A percentile compares a stretch with the other conserved stretches of the same genome.
phyloP scores from a whole-genome alignment of 92 coral and sea anemone species.

The Pocillopora grandis region DNA sequence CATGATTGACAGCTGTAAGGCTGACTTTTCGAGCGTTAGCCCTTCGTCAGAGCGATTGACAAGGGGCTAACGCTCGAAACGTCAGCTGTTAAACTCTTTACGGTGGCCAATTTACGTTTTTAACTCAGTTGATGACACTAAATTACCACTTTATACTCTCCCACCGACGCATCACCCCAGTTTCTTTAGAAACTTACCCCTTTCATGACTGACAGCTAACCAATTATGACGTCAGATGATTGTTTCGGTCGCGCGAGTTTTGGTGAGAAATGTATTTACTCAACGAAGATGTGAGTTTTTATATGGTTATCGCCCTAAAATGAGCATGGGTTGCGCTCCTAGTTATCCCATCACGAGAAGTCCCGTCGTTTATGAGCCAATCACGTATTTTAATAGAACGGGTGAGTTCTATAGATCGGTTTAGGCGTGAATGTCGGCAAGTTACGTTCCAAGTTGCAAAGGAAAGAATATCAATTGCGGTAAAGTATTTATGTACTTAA shows the following conservation, averaged over 20 bases:
- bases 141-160: background rate
- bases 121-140: too few species aligned
- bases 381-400: constrained; percentile 45
- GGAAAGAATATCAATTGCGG: too few species aligned
- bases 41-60: too few species aligned
- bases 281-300: constrained; percentile 3
- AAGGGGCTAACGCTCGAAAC: too few species aligned
- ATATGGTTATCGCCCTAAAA: constrained; percentile 39
- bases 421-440: background rate
- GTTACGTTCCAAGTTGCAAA: too few species aligned
- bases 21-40: too few species aligned
- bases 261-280: constrained; percentile 5
- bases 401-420: constrained; percentile 39
- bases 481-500: too few species aligned
- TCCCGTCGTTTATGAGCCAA: constrained; percentile 76
- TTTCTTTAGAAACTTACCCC: background rate
- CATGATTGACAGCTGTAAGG: too few species aligned
- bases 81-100: too few species aligned
- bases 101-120: too few species aligned
- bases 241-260: background rate
- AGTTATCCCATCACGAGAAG: constrained; percentile 78
- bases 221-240: constrained; percentile 37
- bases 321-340: constrained; percentile 85
- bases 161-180: background rate
- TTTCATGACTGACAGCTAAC: background rate